phyloP scores from a whole-genome alignment of 2,888 invertebrate species.

The Acanthococcus lagerstroemiae region DNA sequence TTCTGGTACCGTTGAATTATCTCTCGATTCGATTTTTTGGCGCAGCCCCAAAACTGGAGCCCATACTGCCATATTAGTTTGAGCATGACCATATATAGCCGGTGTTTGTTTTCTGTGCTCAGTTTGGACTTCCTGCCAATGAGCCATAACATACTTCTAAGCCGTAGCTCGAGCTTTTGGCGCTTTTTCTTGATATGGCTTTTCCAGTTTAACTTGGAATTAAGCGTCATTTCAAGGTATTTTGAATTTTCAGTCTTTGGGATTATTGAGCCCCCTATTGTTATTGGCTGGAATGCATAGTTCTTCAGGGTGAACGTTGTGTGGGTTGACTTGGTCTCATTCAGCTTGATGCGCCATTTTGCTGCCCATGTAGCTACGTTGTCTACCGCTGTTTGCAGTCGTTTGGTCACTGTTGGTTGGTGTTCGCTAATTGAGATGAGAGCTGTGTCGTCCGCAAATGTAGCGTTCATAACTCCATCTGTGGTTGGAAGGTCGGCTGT shows the following conservation, averaged over 20 bases:
- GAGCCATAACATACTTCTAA: background rate
- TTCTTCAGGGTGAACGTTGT: conserved; percentile 1
- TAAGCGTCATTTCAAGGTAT: too few species aligned
- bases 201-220: background rate
- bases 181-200: background rate
- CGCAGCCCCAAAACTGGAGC: background rate
- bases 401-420: background rate
- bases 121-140: background rate
- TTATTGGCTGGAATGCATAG: background rate
- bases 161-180: background rate
- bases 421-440: background rate
- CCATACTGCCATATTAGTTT: background rate
- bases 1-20: background rate
- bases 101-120: background rate
- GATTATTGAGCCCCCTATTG: background rate
- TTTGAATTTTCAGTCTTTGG: background rate
- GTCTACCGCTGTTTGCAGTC: background rate
- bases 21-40: background rate
- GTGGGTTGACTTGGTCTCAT: background rate
- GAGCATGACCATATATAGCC: background rate
- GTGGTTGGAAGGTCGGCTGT: conserved; percentile 3
- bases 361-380: background rate
- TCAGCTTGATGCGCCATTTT: conserved; percentile 1
- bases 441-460: conserved; percentile 6
- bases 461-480: background rate